phyloP scores from a whole-genome alignment of 2,888 invertebrate genomes.

The Reticulitermes lucifugus region DNA sequence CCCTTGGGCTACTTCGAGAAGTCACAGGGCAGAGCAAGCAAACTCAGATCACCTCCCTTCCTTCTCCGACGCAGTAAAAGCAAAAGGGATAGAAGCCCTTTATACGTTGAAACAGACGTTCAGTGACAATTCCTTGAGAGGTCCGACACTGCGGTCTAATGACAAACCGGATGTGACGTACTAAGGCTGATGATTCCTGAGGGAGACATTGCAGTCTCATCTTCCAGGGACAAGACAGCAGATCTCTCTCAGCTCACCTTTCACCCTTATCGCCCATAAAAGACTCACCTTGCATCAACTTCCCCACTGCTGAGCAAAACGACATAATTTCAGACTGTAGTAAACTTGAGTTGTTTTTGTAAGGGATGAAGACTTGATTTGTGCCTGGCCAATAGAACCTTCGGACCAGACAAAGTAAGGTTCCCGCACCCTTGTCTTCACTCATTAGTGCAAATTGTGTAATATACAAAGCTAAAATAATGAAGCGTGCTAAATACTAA shows the following conservation, averaged over 20 bases:
- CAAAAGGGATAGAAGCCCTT: background rate
- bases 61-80: background rate
- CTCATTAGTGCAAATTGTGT: too few relatives aligned
- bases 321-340: background rate
- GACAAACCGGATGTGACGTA: slow-evolving; percentile 13
- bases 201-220: slow-evolving; percentile 11
- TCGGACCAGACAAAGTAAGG: too few relatives aligned
- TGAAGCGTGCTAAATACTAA: too few relatives aligned
- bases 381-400: too few relatives aligned
- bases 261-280: background rate
- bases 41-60: background rate
- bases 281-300: background rate
- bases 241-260: slow-evolving; percentile 11
- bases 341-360: background rate
- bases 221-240: slow-evolving; percentile 11
- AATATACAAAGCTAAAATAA: too few relatives aligned
- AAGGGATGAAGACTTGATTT: background rate
- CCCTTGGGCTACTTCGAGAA: too few relatives aligned
- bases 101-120: background rate
- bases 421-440: too few relatives aligned
- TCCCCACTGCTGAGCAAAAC: background rate
- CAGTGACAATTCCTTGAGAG: background rate
- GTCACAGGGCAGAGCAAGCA: background rate
- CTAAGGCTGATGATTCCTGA: slow-evolving; percentile 19
- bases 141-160: background rate